Conservation (phyloP, 2,113 vertebrate species). For the Semicossyphus pulcher region DNA sequence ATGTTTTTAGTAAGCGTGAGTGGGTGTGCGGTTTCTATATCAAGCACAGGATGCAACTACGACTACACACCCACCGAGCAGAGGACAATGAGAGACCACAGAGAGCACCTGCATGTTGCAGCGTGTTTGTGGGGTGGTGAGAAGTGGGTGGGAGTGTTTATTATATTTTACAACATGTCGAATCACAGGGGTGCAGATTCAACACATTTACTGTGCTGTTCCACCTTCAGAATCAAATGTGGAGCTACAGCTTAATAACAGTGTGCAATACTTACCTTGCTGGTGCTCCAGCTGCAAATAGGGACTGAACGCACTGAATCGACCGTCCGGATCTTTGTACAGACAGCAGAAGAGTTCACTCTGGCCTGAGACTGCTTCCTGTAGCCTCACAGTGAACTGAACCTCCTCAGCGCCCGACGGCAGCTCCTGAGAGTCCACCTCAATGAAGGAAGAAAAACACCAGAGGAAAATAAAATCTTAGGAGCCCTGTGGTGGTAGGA, state of each 20-base stretch:
- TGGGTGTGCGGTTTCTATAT: constrained; percentile 64
- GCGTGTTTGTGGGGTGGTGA: constrained; percentile 9
- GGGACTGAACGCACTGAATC: constrained; percentile 71
- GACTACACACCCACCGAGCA: constrained; percentile 50
- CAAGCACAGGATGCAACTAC: constrained; percentile 72
- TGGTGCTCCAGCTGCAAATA: constrained; percentile 60
- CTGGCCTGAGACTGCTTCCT: background rate
- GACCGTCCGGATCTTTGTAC: constrained; percentile 54
- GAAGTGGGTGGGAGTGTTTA: constrained; percentile 73
- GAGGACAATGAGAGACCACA: constrained; percentile 67
- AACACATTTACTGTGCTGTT: background rate
- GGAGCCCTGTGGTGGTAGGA: background rate
- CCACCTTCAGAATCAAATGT: background rate
- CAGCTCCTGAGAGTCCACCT: constrained; percentile 54
- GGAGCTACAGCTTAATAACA: background rate
- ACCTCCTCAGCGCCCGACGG: constrained; percentile 18
- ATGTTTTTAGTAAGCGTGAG: background rate
- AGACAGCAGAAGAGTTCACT: constrained; percentile 75
- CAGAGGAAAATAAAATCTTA: background rate
- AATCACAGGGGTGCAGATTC: constrained; percentile 20
- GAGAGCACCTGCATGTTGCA: constrained; percentile 61
- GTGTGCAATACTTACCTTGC: constrained; percentile 38
- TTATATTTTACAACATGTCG: constrained; percentile 58
- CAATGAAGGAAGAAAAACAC: background rate
- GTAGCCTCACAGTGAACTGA: constrained; percentile 57